Evolutionary conservation across 2,113 vertebrate genomes (phyloP), one percentile per base, ranked within the genome.

Genomic region (Hydrolagus affinis): DNA sequence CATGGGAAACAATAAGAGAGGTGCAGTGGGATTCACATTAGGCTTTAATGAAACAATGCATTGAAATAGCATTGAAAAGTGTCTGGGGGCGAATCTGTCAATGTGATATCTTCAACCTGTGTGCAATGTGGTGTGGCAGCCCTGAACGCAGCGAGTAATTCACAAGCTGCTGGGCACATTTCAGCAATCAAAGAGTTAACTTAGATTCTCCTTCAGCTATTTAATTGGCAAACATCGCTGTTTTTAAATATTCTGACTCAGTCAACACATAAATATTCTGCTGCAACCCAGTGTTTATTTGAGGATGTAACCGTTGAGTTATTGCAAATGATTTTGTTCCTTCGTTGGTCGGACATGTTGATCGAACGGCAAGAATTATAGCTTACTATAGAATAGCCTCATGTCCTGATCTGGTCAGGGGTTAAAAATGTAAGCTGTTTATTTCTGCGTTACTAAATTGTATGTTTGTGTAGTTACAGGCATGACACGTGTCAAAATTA

Each of bases 261-360:
- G 73, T 75, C 73, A 75, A 44, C 73, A 75, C 73, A 57, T 75
- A 75, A 56, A 75, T 75, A 75, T 32, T 44, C 73, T 75, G 32
- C 73, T 44, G 56, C 32, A 75, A 75, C 73, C 0, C 56, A 21
- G 73, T 56, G 73, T 56, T 75, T 75, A 75, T n/a, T 75, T 75
- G 73, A 75, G 73, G 73, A 75, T 44, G 44, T 44, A 44, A 6
- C 32, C 19, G 56, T 21, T 75, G 73, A 17, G 17, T 17, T 56
- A 57, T 75, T 75, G 73, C 56, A 44, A 75, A 75, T 44, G 15
- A 57, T 75, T 75, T 10, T 19, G 21, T 75, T 30, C 9, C 30
- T 44, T 21, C n/a, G 73, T 56, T 75, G 73, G 32, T 56, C 4
- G 32, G 32, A 30, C 19, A 10, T 75, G 19, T 44, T 56, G 32